These are phyloP conservation scores for Lacerta viridis DNA, from an alignment of 2,797 vertebrate species.

Conservation along the genomic window DNA sequence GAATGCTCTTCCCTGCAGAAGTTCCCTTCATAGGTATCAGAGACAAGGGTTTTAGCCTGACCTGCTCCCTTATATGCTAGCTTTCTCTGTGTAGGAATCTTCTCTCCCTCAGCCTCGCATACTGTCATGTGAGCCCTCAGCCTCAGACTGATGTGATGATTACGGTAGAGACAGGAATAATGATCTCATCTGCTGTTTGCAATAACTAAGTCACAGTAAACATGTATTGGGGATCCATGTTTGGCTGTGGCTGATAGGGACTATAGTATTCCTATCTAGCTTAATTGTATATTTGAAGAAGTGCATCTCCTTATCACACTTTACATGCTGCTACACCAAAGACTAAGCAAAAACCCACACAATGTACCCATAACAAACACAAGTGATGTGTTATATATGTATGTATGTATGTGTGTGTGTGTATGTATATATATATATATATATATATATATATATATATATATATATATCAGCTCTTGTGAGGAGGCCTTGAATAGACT, in stretches of 20 bases:
- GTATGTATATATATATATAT: too few species aligned
- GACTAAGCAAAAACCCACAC: neutral
- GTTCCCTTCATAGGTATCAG: neutral
- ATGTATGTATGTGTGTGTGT: too few species aligned
- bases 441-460: too few species aligned
- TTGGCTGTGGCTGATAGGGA: neutral
- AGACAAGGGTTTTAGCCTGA: neutral
- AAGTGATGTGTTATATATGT: neutral
- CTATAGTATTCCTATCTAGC: neutral
- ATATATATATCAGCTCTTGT: neutral
- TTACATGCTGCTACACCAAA: neutral
- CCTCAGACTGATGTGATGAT: neutral
- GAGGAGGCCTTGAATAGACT: neutral
- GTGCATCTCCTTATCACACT: neutral
- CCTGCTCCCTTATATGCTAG: neutral
- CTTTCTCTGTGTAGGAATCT: conserved; percentile 1
- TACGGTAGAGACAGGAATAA: neutral
- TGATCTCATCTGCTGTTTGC: neutral
- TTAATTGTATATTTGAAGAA: conserved; percentile 2
- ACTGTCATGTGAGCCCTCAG: neutral
- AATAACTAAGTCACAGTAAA: neutral
- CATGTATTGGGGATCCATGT: neutral
- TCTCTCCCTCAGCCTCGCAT: neutral
- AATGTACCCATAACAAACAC: neutral
- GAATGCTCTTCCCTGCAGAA: neutral